Evolutionary conservation across 2,797 vertebrate genomes (phyloP), one percentile per base, ranked within the genome.

Genomic region (Mus spretus): DNA sequence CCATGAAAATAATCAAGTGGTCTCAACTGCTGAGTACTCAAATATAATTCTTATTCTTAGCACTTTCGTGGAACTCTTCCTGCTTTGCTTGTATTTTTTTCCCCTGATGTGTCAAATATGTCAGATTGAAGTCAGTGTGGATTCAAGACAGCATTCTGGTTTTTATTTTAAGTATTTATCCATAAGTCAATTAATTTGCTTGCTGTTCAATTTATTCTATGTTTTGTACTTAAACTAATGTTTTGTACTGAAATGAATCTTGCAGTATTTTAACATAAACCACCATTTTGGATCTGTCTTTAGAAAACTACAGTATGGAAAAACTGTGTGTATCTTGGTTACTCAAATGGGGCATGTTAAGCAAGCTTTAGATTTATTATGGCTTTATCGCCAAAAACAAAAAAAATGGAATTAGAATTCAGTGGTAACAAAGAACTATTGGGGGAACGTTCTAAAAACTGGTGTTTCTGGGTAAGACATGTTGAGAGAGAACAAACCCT

Each of bases 51-150:
- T 37, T 70, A 26, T 24, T 22, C 63, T 53, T 12, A 40, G 55
- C 14, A 70, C n/a, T 55, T 80, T 72, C 11, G 5, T 61, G 47
- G 34, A 92, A 44, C 31, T 90, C 63, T 82, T 93, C 4, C 87
- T 93, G 12, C 44, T 90, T 90, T 94, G 61, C 72, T 97, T 53
- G 74, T 72, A 89, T 89, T 95, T 94, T 89, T 89, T 93, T 85
- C 13, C 20, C 24, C 91, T 47, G 59, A 82, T 75, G 70, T 90
- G 79, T 93, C 89, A 96, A 93, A 80, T 65, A 82, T 77, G 82
- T 94, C 87, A 95, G 93, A 94, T 20, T 1, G 8, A 97, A 94
- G 19, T 55, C 96, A 95, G 28, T 95, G 31, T 65, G 50, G 57
- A 93, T 77, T 94, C 31, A 93, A 92, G 50, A 77, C 92, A 61